Evolutionary conservation across 2,113 vertebrate species (phyloP).

Genomic region (Thamnaconus septentrionalis): DNA sequence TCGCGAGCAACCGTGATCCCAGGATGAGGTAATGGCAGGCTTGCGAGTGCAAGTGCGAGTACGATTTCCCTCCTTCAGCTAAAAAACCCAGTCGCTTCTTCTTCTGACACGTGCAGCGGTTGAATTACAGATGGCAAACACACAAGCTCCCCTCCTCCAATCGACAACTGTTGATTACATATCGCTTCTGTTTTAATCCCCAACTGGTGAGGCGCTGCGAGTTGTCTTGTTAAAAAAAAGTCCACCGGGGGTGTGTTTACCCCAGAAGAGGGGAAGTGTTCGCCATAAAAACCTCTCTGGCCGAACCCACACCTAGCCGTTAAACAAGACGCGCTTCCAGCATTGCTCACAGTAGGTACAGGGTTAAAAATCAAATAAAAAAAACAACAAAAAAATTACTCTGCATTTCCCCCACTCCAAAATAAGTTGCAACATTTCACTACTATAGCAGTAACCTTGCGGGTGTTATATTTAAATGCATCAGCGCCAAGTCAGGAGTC

Average conservation of each 20-base stretch:
- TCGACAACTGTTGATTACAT: constrained; percentile 62
- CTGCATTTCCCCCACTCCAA: not conserved
- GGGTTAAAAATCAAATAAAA: constrained; percentile 1
- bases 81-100: too few species aligned
- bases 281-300: constrained; percentile 16
- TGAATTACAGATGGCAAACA: constrained; percentile 60
- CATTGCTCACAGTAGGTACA: constrained; percentile 11
- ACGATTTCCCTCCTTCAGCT: constrained; percentile 26
- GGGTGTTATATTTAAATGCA: too few species aligned
- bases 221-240: constrained; percentile 50
- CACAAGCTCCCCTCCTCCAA: constrained; percentile 46
- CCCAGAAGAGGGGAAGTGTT: constrained; percentile 15
- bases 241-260: constrained; percentile 17
- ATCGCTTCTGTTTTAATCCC: constrained; percentile 62
- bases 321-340: constrained; percentile 18
- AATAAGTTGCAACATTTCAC: constrained; percentile 1
- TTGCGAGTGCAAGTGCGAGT: constrained; percentile 51
- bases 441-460: too few species aligned
- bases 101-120: constrained; percentile 50
- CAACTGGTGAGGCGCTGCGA: constrained; percentile 25
- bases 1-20: constrained; percentile 32
- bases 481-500: too few species aligned
- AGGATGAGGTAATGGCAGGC: constrained; percentile 58
- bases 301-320: constrained; percentile 9
- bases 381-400: too few species aligned